These are phyloP conservation scores for Endotricha flammealis DNA, from an alignment of 2,888 invertebrate species.

Conservation along the genomic window DNA sequence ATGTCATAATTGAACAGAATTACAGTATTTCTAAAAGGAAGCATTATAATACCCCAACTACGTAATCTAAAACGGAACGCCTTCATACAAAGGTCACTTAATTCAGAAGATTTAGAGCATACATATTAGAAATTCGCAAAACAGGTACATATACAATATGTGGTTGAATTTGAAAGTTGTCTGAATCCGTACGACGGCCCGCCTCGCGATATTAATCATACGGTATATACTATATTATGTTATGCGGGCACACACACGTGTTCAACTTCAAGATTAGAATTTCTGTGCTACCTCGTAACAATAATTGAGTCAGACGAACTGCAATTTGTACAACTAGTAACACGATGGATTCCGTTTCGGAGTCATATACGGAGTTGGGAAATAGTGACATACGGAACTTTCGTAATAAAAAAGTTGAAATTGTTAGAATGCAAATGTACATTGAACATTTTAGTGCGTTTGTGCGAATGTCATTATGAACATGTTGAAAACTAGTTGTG, in stretches of 20 bases:
- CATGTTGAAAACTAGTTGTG: no score
- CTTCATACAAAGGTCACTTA: slow-evolving; percentile 9
- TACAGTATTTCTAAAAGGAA: no score
- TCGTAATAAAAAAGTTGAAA: slow-evolving; percentile 6
- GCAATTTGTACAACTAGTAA: slow-evolving; percentile 8
- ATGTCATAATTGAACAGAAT: no score
- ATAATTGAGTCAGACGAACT: slow-evolving; percentile 59
- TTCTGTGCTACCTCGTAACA: slow-evolving; percentile 50
- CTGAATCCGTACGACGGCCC: slow-evolving; percentile 45
- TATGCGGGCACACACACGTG: slow-evolving; percentile 52
- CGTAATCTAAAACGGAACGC: not conserved
- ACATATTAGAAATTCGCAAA: not conserved
- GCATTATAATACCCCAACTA: not conserved
- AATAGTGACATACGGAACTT: slow-evolving; percentile 3
- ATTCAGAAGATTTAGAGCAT: slow-evolving; percentile 6
- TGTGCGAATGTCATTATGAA: no score
- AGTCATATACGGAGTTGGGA: slow-evolving; percentile 8
- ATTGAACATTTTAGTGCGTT: no score
- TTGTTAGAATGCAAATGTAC: not conserved
- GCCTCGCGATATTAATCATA: slow-evolving; percentile 64
- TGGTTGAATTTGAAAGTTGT: slow-evolving; percentile 50
- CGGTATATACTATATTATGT: no score
- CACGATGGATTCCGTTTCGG: slow-evolving; percentile 5
- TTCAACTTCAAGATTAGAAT: slow-evolving; percentile 61
- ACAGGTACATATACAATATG: slow-evolving; percentile 20